Conservation (phyloP, 2,888 invertebrate genomes). For the Phyllotreta striolata region DNA sequence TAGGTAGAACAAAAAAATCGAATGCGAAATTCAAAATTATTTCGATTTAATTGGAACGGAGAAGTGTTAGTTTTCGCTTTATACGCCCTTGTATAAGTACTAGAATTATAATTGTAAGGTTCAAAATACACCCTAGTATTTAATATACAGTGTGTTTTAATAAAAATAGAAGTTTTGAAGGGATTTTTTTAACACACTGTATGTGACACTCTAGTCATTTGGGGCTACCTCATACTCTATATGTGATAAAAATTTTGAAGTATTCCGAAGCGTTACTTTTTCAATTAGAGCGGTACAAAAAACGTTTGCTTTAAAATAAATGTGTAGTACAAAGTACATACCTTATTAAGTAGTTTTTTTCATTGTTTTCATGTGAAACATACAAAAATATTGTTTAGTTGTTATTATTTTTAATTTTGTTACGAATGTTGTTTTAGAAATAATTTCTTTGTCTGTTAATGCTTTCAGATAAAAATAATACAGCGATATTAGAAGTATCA, state of each 20-base stretch:
- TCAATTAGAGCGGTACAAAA: conserved; percentile 26
- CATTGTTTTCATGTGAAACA: too few relatives aligned
- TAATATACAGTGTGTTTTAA: conserved; percentile 25
- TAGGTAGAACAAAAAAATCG: conserved; percentile 21
- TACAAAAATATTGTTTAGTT: too few relatives aligned
- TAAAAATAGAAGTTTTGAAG: conserved; percentile 21
- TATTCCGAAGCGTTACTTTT: conserved; percentile 24
- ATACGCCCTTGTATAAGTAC: not conserved
- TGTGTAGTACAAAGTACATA: conserved; percentile 26
- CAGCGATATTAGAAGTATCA: too few relatives aligned
- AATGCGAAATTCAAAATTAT: conserved; percentile 30
- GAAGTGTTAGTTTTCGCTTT: not conserved
- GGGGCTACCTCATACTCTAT: conserved; percentile 47
- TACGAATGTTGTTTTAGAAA: too few relatives aligned
- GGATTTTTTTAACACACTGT: conserved; percentile 37
- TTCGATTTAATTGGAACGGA: not conserved
- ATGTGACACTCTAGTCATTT: conserved; percentile 42
- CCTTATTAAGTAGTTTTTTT: too few relatives aligned
- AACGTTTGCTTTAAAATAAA: conserved; percentile 25
- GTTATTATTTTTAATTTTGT: too few relatives aligned
- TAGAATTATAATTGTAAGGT: not conserved
- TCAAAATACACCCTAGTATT: conserved; percentile 28
- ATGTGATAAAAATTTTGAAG: conserved; percentile 42
- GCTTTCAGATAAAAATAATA: too few relatives aligned
- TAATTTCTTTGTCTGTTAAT: too few relatives aligned